Evolutionary conservation across 2,888 invertebrate genomes (phyloP).

Genomic region (Alloplasta piceator): DNA sequence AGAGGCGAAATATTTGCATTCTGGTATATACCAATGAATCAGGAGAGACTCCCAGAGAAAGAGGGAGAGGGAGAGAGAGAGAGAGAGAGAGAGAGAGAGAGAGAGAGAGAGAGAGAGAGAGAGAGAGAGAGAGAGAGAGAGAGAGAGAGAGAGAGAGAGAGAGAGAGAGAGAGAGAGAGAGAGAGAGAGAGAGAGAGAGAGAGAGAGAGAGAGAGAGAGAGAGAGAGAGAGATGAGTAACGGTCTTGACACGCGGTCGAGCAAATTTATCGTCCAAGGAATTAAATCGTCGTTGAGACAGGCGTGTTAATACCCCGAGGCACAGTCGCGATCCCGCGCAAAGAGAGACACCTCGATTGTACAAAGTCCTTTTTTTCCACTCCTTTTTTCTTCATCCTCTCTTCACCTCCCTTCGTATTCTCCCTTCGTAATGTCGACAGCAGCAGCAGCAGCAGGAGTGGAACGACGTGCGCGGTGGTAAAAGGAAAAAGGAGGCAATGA

Average conservation of each 20-base stretch:
- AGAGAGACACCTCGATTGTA: constrained; percentile 31
- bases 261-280: constrained; percentile 59
- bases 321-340: constrained; percentile 44
- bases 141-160: too few species aligned
- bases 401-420: constrained; percentile 29
- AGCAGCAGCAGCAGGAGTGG: constrained; percentile 19
- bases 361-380: constrained; percentile 12
- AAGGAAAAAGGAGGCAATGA: constrained; percentile 21
- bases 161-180: not conserved
- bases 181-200: constrained; percentile 6
- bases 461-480: constrained; percentile 32
- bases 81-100: not conserved
- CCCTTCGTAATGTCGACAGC: constrained; percentile 30
- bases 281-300: constrained; percentile 61
- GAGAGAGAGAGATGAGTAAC: constrained; percentile 50
- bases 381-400: constrained; percentile 39
- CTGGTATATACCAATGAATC: too few species aligned
- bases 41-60: too few species aligned
- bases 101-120: constrained; percentile 17
- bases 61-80: constrained; percentile 1
- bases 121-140: not conserved
- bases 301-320: constrained; percentile 57
- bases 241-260: constrained; percentile 41
- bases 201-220: not conserved
- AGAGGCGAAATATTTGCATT: too few species aligned